Percentiles rank a stretch among this genome's conserved stretches.
These are phyloP conservation scores for Catocala sponsa DNA, from an alignment of 2,888 invertebrate genomes.

Conservation along the genomic window DNA sequence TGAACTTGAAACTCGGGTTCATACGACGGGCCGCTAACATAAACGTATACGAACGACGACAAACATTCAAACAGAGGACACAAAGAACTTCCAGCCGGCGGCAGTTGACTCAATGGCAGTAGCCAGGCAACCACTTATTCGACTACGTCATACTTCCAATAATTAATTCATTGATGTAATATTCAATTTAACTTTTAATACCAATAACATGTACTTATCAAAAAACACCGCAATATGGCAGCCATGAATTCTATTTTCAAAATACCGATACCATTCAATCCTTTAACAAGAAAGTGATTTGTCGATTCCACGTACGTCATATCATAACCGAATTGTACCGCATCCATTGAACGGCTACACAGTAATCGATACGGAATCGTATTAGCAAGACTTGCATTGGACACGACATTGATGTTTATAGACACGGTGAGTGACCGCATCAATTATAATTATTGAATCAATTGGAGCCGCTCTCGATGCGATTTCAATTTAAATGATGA, in stretches of 20 bases:
- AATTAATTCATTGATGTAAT: too few species aligned
- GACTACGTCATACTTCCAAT: too few species aligned
- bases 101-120: too few species aligned
- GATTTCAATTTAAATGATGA: slow-evolving; percentile 5
- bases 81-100: too few species aligned
- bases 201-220: too few species aligned
- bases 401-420: slow-evolving; percentile 46
- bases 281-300: too few species aligned
- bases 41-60: too few species aligned
- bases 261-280: background rate
- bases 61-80: too few species aligned
- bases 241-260: background rate
- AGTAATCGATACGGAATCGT: slow-evolving; percentile 16
- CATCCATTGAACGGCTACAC: slow-evolving; percentile 21
- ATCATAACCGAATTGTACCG: slow-evolving; percentile 12
- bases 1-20: too few species aligned
- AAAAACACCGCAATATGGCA: slow-evolving; percentile 10
- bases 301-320: background rate
- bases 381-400: slow-evolving; percentile 37
- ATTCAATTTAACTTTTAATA: too few species aligned
- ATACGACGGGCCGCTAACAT: too few species aligned
- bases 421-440: slow-evolving; percentile 30
- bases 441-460: slow-evolving; percentile 19
- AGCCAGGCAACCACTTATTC: too few species aligned
- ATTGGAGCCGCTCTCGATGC: slow-evolving; percentile 3